A percentile compares a stretch with the other conserved stretches of the same genome.
phyloP scores from a whole-genome alignment of 2,113 vertebrate species.

The Lamprotornis superbus region DNA sequence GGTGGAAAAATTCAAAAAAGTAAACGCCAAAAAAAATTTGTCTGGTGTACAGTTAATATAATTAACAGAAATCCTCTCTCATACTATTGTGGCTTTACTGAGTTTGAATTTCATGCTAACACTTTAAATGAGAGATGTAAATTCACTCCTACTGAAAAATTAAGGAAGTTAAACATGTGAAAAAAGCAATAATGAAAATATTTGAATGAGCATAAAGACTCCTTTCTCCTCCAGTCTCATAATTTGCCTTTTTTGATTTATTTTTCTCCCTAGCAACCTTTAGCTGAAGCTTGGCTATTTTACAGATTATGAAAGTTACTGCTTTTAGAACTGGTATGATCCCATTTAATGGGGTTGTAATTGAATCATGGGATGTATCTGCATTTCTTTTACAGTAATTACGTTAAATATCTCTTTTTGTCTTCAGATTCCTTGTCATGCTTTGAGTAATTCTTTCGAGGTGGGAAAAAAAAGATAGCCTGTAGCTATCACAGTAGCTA shows the following conservation, averaged over 20 bases:
- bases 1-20: neutral
- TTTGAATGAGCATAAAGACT: neutral
- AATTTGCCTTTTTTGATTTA: neutral
- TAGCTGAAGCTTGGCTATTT: neutral
- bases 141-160: neutral
- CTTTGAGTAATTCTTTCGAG: neutral
- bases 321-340: neutral
- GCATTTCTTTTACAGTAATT: neutral
- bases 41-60: neutral
- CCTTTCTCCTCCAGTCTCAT: neutral
- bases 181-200: neutral
- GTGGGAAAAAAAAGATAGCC: neutral
- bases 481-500: too few relatives aligned
- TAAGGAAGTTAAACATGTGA: fast-evolving
- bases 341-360: neutral
- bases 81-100: neutral
- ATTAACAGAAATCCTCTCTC: neutral
- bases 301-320: neutral
- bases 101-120: neutral
- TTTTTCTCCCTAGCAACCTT: neutral
- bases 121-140: neutral
- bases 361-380: fast-evolving
- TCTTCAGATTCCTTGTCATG: neutral
- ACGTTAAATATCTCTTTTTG: neutral
- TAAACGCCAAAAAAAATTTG: neutral